These are phyloP conservation scores for Patagioenas fasciata DNA, from an alignment of 2,113 vertebrate species.

Conservation along the genomic window DNA sequence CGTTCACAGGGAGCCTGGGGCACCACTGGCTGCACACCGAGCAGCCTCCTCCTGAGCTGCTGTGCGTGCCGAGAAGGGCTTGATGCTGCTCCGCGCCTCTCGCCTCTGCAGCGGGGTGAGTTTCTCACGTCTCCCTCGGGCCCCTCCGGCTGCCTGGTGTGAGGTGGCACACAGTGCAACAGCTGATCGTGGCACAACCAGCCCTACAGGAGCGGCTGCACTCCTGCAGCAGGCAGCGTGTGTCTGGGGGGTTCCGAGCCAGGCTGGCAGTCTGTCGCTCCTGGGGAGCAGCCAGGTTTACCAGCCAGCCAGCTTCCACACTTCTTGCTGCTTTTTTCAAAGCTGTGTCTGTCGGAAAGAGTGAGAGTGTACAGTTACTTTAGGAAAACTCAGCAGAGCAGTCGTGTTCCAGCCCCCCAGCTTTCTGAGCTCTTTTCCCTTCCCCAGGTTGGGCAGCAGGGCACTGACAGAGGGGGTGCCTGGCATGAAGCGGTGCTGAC, in stretches of 20 bases:
- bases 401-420: neutral
- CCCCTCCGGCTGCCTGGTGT: fast-evolving
- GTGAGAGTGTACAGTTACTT: neutral
- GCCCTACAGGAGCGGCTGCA: fast-evolving
- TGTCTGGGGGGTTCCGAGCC: neutral
- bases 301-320: neutral
- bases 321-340: neutral
- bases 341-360: neutral
- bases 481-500: neutral
- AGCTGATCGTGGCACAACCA: neutral
- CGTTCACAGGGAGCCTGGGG: fast-evolving
- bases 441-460: neutral
- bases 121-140: fast-evolving
- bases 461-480: neutral
- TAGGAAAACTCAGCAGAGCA: neutral
- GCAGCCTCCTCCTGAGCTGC: neutral
- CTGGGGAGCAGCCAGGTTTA: neutral
- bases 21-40: fast-evolving
- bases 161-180: neutral
- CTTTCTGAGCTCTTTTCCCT: neutral
- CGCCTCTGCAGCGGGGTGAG: fast-evolving
- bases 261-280: neutral
- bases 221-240: neutral
- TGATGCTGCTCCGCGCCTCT: fast-evolving
- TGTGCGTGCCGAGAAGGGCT: neutral